These are phyloP conservation scores for Paracyclopina nana DNA, from an alignment of 1,140 invertebrate species.

Conservation along the genomic window DNA sequence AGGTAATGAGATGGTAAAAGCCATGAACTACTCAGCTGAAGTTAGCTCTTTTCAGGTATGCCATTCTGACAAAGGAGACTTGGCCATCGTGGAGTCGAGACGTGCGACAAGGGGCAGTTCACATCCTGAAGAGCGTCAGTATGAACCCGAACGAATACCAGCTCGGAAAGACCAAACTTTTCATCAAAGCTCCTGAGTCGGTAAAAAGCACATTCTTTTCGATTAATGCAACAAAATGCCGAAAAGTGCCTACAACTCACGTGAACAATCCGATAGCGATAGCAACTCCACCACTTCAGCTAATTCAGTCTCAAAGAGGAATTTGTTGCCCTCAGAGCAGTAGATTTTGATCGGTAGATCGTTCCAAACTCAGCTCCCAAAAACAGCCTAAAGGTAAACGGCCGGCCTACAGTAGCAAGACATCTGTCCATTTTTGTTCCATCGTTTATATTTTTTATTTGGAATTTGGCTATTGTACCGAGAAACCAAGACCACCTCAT, in stretches of 20 bases:
- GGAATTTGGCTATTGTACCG: too few species aligned
- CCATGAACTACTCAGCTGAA: too few species aligned
- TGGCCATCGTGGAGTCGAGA: conserved; percentile 43
- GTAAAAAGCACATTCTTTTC: conserved; percentile 28
- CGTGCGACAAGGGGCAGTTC: conserved; percentile 34
- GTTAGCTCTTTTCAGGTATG: conserved; percentile 34
- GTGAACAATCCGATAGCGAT: not conserved
- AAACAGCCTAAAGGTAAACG: too few species aligned
- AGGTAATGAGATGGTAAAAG: too few species aligned
- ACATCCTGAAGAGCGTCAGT: conserved; percentile 38
- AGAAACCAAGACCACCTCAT: too few species aligned
- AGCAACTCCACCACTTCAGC: not conserved
- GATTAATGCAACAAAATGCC: not conserved
- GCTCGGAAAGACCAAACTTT: conserved; percentile 47
- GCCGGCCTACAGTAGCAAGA: too few species aligned
- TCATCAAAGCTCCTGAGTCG: conserved; percentile 53
- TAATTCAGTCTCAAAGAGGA: too few species aligned
- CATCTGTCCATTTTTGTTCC: too few species aligned
- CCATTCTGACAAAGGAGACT: conserved; percentile 45
- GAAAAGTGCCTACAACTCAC: not conserved
- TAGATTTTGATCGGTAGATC: too few species aligned
- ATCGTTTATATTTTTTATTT: too few species aligned
- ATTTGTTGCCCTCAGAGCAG: too few species aligned
- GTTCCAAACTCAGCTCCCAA: too few species aligned
- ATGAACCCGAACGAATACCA: conserved; percentile 47